phyloP scores from a whole-genome alignment of 2,888 invertebrate genomes.

The Agapostemon virescens region DNA sequence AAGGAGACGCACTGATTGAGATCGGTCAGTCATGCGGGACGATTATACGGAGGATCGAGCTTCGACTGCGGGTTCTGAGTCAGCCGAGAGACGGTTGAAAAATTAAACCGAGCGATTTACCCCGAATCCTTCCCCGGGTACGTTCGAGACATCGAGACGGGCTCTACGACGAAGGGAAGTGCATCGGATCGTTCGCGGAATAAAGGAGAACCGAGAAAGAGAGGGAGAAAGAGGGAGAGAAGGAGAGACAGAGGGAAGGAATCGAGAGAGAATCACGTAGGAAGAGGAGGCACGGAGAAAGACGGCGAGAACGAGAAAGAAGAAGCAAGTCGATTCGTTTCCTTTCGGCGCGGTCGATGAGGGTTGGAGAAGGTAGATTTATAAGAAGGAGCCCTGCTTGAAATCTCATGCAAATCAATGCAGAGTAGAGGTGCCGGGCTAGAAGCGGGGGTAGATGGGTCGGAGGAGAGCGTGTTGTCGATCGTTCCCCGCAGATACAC shows the following conservation, averaged over 20 bases:
- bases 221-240: not conserved
- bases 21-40: slow-evolving; percentile 55
- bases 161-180: slow-evolving; percentile 20
- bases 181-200: slow-evolving; percentile 32
- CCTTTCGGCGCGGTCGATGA: slow-evolving; percentile 60
- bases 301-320: slow-evolving; percentile 4
- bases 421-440: slow-evolving; percentile 59
- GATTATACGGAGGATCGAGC: slow-evolving; percentile 48
- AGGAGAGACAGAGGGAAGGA: not conserved
- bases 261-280: not conserved
- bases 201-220: slow-evolving; percentile 8
- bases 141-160: slow-evolving; percentile 31
- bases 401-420: slow-evolving; percentile 78
- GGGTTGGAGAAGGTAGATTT: slow-evolving; percentile 67
- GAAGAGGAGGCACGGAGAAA: not conserved
- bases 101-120: slow-evolving; percentile 50
- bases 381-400: slow-evolving; percentile 73
- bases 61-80: slow-evolving; percentile 30
- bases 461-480: slow-evolving; percentile 65
- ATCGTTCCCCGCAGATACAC: slow-evolving; percentile 71
- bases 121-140: slow-evolving; percentile 16
- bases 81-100: slow-evolving; percentile 36
- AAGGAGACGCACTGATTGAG: slow-evolving; percentile 41
- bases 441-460: slow-evolving; percentile 41
- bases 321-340: slow-evolving; percentile 61